A percentile compares a stretch with the other conserved stretches of the same genome.
These are phyloP conservation scores for Pogona vitticeps DNA, from an alignment of 2,113 vertebrate genomes.

Conservation along the genomic window DNA sequence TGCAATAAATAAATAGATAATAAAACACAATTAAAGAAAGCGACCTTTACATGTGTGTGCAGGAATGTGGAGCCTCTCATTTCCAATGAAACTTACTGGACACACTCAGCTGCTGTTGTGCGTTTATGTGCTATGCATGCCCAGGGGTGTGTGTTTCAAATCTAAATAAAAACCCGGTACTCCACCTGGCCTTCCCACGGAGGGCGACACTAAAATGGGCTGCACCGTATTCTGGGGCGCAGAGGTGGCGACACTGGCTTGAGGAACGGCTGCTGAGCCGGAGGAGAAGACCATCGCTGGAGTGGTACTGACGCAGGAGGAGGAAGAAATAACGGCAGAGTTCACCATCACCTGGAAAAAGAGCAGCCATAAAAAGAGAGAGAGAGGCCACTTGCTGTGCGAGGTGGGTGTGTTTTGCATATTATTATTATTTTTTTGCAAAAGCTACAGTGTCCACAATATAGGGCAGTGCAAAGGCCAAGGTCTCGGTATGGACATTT, in stretches of 20 bases:
- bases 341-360: slow-evolving; percentile 83
- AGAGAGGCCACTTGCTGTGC: no score
- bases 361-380: not conserved
- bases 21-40: no score
- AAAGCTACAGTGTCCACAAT: not conserved
- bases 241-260: slow-evolving; percentile 72
- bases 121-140: no score
- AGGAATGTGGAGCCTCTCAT: no score
- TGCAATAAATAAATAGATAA: no score
- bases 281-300: slow-evolving; percentile 79
- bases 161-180: not conserved
- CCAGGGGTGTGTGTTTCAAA: not conserved
- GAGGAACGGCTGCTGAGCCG: slow-evolving; percentile 73
- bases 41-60: no score
- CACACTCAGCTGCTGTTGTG: no score
- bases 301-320: slow-evolving; percentile 75
- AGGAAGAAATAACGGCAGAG: slow-evolving; percentile 77
- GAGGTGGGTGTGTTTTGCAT: no score
- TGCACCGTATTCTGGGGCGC: slow-evolving; percentile 72
- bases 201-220: slow-evolving; percentile 73
- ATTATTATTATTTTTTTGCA: no score
- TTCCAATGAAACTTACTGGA: no score
- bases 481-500: slow-evolving; percentile 6
- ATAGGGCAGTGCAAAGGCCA: not conserved
- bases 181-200: slow-evolving; percentile 78